phyloP scores from a whole-genome alignment of 2,797 vertebrate species.

The Molothrus aeneus region DNA sequence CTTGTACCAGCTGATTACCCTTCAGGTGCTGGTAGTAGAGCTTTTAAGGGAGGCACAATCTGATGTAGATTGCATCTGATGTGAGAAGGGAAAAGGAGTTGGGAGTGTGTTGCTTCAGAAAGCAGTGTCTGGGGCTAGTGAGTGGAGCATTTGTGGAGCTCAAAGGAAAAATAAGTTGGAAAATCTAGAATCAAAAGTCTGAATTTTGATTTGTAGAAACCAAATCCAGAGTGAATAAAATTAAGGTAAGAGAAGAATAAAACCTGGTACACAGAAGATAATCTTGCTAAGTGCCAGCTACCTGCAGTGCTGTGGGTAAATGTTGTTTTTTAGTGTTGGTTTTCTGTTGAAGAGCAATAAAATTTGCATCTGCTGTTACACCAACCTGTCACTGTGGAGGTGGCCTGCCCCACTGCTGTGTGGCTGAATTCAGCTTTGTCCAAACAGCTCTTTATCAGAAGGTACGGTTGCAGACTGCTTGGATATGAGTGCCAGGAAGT shows the following conservation, averaged over 20 bases:
- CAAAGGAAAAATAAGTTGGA: background rate
- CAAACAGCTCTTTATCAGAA: background rate
- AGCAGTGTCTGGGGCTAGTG: background rate
- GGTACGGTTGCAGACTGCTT: accelerated
- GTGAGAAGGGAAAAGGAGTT: background rate
- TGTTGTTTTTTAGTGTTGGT: background rate
- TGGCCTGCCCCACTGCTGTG: background rate
- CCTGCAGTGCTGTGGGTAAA: background rate
- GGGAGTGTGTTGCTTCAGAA: background rate
- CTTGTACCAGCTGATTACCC: background rate
- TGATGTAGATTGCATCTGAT: background rate
- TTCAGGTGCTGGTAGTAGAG: background rate
- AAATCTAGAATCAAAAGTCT: background rate
- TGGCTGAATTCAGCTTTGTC: background rate
- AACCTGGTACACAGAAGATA: background rate
- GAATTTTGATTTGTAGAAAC: background rate
- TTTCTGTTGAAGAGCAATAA: background rate
- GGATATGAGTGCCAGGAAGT: background rate
- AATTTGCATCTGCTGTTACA: background rate
- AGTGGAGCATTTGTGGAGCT: background rate
- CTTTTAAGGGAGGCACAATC: background rate
- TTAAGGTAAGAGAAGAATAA: background rate
- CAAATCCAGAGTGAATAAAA: background rate
- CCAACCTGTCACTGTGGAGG: background rate
- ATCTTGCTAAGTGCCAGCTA: background rate